Evolutionary conservation across 1,140 invertebrate species (phyloP).

Genomic region (Diorhabda carinulata): DNA sequence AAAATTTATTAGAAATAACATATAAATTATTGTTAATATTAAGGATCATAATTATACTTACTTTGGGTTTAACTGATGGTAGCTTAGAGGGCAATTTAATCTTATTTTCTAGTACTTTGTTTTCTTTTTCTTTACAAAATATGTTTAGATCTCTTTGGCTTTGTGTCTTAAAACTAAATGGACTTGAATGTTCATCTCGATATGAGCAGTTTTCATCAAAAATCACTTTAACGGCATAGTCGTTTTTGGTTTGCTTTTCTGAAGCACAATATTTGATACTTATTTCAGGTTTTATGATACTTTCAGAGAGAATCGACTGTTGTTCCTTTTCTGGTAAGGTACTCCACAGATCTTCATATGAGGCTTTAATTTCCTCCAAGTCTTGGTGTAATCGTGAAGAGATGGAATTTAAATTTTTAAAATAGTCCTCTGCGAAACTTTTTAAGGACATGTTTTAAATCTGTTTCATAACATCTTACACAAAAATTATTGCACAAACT

Average conservation of each 20-base stretch:
- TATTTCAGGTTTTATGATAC: constrained; percentile 70
- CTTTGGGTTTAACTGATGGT: constrained; percentile 27
- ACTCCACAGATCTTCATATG: constrained; percentile 68
- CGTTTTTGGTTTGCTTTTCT: constrained; percentile 47
- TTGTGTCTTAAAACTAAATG: constrained; percentile 74
- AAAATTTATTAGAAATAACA: no score
- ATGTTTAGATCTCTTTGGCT: constrained; percentile 70
- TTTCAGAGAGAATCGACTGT: constrained; percentile 69
- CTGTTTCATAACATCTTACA: no score
- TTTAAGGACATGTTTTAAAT: constrained; percentile 38
- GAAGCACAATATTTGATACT: constrained; percentile 61
- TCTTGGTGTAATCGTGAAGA: constrained; percentile 66
- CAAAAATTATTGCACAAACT: no score
- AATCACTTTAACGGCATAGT: constrained; percentile 51
- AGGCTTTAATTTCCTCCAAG: constrained; percentile 61
- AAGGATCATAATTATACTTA: neutral
- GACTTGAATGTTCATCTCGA: constrained; percentile 72
- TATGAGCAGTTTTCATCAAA: constrained; percentile 56
- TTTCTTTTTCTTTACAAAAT: constrained; percentile 28
- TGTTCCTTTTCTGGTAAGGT: constrained; percentile 63
- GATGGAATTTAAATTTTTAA: constrained; percentile 64
- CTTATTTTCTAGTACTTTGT: neutral
- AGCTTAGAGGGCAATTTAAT: neutral
- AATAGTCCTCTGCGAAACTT: constrained; percentile 63
- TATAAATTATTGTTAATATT: no score